phyloP scores from a whole-genome alignment of 2,113 vertebrate genomes.

The Cathartes aura region DNA sequence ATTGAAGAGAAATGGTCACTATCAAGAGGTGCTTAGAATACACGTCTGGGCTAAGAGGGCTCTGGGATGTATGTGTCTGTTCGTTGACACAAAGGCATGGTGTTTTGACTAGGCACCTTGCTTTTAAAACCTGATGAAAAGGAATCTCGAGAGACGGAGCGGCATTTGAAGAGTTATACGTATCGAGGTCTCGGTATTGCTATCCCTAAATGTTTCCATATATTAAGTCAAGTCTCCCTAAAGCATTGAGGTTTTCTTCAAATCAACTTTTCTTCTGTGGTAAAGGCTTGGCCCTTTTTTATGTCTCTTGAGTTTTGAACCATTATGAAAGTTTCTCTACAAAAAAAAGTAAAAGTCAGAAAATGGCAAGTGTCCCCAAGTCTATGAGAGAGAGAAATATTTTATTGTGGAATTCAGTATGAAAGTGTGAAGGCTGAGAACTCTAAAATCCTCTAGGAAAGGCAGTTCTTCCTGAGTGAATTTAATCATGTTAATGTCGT shows the following conservation, averaged over 20 bases:
- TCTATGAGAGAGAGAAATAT: neutral
- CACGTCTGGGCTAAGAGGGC: accelerated
- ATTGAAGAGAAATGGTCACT: neutral
- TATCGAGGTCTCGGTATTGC: neutral
- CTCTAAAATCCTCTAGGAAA: neutral
- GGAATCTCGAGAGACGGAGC: neutral
- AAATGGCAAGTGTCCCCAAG: neutral
- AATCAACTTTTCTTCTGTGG: neutral
- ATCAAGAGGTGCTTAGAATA: neutral
- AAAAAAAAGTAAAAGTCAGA: neutral
- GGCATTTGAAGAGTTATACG: neutral
- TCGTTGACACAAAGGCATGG: neutral
- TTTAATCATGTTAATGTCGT: neutral
- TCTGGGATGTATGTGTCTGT: neutral
- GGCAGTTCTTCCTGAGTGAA: neutral
- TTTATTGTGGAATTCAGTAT: neutral
- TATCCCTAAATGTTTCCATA: neutral
- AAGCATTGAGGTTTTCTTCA: neutral
- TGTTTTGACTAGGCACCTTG: neutral
- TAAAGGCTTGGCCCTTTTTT: neutral
- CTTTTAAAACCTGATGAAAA: neutral
- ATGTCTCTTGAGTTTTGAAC: neutral
- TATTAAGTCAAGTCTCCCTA: neutral
- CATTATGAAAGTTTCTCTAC: neutral
- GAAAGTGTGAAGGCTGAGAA: neutral